A percentile compares a stretch with the other conserved stretches of the same genome.
These are phyloP conservation scores for Drosophila birchii DNA, from an alignment of 2,888 invertebrate species.

Conservation along the genomic window DNA sequence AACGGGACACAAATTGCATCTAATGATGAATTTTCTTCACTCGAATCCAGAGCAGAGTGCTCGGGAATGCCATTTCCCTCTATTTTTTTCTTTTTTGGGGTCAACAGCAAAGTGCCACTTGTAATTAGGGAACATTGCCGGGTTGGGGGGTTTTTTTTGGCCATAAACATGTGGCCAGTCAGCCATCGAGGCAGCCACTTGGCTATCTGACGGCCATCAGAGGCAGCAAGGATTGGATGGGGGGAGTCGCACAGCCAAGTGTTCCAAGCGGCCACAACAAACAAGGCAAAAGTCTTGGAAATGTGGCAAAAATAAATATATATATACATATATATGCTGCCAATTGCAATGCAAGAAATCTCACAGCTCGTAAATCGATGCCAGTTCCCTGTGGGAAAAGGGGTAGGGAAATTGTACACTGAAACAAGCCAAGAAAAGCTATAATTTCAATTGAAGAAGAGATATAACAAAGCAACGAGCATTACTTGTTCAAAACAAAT, in stretches of 20 bases:
- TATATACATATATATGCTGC: constrained; percentile 25
- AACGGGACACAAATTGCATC: constrained; percentile 38
- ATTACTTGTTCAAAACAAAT: too few relatives aligned
- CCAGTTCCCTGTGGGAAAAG: constrained; percentile 38
- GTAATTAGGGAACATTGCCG: constrained; percentile 35
- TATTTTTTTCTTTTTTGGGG: constrained; percentile 12
- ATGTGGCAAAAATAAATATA: constrained; percentile 3
- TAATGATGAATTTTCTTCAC: constrained; percentile 41
- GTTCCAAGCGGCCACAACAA: constrained; percentile 23
- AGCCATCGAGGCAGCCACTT: constrained; percentile 14
- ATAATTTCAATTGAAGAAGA: too few relatives aligned
- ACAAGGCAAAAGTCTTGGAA: constrained; percentile 37
- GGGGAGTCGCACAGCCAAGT: constrained; percentile 16
- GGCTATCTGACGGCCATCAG: constrained; percentile 62
- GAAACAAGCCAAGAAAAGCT: too few relatives aligned
- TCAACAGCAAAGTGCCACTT: constrained; percentile 26
- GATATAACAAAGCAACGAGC: too few relatives aligned
- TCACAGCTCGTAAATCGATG: constrained; percentile 75
- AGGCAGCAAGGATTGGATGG: constrained; percentile 34
- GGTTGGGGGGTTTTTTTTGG: not conserved
- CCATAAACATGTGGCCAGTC: constrained; percentile 32
- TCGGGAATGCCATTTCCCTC: constrained; percentile 13
- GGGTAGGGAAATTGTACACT: constrained; percentile 16
- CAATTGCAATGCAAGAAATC: constrained; percentile 69
- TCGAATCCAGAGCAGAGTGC: constrained; percentile 28